Evolutionary conservation across 2,888 invertebrate genomes (phyloP).

Genomic region (Tetragnatha montana): DNA sequence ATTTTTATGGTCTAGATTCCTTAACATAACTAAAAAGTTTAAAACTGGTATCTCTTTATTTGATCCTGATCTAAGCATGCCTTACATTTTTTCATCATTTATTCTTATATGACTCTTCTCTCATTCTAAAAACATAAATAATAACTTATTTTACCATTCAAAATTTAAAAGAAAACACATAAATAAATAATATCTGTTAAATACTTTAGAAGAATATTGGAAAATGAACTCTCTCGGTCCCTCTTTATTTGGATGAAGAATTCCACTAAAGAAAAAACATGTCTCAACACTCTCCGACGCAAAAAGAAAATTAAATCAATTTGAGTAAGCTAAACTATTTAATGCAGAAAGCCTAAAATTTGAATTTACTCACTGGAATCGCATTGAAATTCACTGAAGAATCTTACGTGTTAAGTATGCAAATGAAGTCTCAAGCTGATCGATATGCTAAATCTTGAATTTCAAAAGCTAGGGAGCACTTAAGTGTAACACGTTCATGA

Average conservation of each 20-base stretch:
- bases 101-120: too few species aligned
- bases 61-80: too few species aligned
- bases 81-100: too few species aligned
- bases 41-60: too few species aligned
- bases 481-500: slow-evolving; percentile 42
- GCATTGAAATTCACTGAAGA: slow-evolving; percentile 5
- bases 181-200: too few species aligned
- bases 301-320: slow-evolving; percentile 44
- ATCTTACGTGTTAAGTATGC: slow-evolving; percentile 28
- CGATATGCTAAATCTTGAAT: slow-evolving; percentile 41
- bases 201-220: too few species aligned
- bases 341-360: slow-evolving; percentile 44
- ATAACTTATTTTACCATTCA: too few species aligned
- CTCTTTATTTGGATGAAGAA: neutral
- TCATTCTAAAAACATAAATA: too few species aligned
- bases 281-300: neutral
- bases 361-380: slow-evolving; percentile 31
- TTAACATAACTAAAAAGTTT: too few species aligned
- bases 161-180: too few species aligned
- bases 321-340: slow-evolving; percentile 37
- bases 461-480: slow-evolving; percentile 42
- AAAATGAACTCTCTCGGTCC: too few species aligned
- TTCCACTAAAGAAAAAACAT: neutral
- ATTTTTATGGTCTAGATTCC: too few species aligned
- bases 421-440: slow-evolving; percentile 34